Conservation (phyloP, 2,797 vertebrate genomes). For the Onychomys arenicola region DNA sequence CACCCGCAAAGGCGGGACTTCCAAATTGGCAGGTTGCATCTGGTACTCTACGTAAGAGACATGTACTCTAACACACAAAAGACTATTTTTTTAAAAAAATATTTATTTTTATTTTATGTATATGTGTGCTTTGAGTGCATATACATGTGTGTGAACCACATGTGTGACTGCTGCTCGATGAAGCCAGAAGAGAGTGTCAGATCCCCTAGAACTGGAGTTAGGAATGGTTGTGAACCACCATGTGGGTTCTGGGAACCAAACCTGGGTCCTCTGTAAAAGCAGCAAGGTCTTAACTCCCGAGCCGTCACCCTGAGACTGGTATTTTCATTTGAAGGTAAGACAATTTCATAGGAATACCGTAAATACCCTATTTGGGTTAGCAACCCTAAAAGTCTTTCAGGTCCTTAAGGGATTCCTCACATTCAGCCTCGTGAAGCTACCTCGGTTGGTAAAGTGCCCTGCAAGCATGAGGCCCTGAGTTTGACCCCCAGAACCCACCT, state of each 20-base stretch:
- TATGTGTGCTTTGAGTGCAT: neutral
- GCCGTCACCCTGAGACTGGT: neutral
- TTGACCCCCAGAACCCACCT: neutral
- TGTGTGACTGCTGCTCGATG: neutral
- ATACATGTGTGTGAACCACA: neutral
- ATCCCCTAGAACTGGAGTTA: neutral
- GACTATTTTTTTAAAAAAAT: neutral
- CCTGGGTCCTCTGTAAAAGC: neutral
- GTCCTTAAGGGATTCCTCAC: neutral
- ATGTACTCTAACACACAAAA: neutral
- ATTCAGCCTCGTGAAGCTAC: neutral
- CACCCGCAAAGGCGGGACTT: neutral
- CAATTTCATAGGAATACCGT: neutral
- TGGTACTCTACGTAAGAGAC: neutral
- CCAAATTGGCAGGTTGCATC: neutral
- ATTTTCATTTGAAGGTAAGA: conserved; percentile 24
- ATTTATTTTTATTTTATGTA: neutral
- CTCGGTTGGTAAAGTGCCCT: neutral
- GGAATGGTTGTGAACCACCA: neutral
- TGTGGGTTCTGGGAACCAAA: neutral
- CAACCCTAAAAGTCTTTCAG: neutral
- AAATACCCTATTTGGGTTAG: neutral
- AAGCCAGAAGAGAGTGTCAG: neutral
- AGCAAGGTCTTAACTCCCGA: neutral
- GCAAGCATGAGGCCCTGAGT: neutral